A percentile compares a stretch with the other conserved stretches of the same genome.
Evolutionary conservation across 2,797 vertebrate genomes (phyloP).

Genomic region (Ficedula albicollis): DNA sequence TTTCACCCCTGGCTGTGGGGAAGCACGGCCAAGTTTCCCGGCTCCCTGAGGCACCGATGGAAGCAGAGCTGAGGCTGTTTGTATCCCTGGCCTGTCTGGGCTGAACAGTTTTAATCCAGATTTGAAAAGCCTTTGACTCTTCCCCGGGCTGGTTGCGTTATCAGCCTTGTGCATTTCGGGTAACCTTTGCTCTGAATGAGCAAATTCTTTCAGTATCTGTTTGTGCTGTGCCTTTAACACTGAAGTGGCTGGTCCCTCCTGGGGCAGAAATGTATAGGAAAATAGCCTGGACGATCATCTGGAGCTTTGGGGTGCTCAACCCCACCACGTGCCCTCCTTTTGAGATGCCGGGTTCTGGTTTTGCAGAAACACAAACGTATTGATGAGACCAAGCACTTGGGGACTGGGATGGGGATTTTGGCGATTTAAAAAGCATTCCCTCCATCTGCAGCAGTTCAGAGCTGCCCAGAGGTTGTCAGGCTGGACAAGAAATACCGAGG

Average conservation of each 20-base stretch:
- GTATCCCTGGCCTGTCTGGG: not conserved
- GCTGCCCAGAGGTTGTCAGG: accelerated
- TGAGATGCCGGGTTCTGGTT: not conserved
- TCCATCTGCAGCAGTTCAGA: not conserved
- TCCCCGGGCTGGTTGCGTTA: not conserved
- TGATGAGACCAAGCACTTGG: not conserved
- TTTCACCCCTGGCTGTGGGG: not conserved
- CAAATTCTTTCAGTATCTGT: not conserved
- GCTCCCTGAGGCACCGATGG: not conserved
- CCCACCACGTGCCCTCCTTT: not conserved
- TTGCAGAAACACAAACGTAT: not conserved
- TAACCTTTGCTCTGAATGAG: not conserved
- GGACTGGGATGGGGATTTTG: not conserved
- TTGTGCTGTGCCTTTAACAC: not conserved
- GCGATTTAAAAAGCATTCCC: not conserved
- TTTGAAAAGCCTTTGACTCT: not conserved
- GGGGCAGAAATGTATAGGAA: not conserved
- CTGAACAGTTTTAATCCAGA: not conserved
- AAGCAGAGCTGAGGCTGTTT: not conserved
- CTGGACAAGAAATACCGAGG: not conserved
- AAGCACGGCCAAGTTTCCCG: not conserved
- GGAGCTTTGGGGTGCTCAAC: not conserved
- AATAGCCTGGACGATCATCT: not conserved
- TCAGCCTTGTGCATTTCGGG: not conserved
- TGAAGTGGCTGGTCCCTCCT: not conserved